Base-by-base conservation (phyloP, 2,113 vertebrate genomes). In the Indri indri region DNA sequence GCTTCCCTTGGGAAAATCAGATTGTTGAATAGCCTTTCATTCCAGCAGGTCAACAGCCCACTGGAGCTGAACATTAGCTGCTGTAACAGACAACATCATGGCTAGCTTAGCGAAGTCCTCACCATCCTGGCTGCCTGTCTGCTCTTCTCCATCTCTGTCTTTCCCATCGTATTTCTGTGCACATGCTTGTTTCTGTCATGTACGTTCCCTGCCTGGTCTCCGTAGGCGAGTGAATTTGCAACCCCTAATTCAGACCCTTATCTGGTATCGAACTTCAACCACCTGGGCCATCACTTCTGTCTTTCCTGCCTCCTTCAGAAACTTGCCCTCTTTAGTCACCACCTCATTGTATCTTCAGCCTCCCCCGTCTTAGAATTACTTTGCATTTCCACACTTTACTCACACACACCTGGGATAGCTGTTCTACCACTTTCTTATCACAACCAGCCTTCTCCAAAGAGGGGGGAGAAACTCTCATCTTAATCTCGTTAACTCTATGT, bases 91-190 rank as follows among this genome's bases (percentile, higher is more conserved):
- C 30, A 47, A 12, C 4, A 5, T 45, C 27, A 30, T 34, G 0
- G 9, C 47, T 40, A 0, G 10, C 17, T 61, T 42, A 47, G 0
- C 47, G 5, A 25, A 18, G n/a, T 37, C 61, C 61, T 54, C 25
- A 8, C 25, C 0, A 0, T 34, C 37, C 54, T 74, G 13, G 7
- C 2, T 27, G 22, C 12, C 18, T 20, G 20, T 66, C 32, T 52
- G 10, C 16, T 59, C 8, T 14, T 71, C 45, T 80, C 23, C 9
- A 1, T 17, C 54, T 61, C 34, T 61, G 30, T 40, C 50, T 17
- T 59, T 25, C 11, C 27, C 12, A 16, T 10, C 50, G 1, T 10
- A 18, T 70, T 45, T 63, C 30, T 81, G 37, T 27, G 45, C 14
- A 42, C 0, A 0, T 2, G 25, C 3, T n/a, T 7, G 1, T 9